phyloP scores from a whole-genome alignment of 2,888 invertebrate species.

The Aspidapion aeneum region DNA sequence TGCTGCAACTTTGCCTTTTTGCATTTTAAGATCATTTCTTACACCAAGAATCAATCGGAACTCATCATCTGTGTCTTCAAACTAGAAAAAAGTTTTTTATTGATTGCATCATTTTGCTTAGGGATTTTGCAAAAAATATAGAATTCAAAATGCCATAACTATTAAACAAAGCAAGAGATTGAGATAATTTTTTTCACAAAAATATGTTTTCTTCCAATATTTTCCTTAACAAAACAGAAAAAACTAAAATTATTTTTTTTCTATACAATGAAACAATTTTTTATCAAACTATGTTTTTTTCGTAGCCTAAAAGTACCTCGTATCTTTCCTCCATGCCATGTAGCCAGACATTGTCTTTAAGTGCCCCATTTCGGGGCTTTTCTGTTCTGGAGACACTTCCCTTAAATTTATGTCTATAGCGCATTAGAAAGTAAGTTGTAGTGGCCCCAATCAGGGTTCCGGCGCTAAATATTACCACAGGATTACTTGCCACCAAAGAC shows the following conservation, averaged over 20 bases:
- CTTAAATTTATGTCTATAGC: conserved; percentile 21
- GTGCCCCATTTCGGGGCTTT: conserved; percentile 21
- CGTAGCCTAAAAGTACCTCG: too few relatives aligned
- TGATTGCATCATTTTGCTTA: too few relatives aligned
- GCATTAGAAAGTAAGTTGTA: conserved; percentile 37
- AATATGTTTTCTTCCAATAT: too few relatives aligned
- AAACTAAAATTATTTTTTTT: too few relatives aligned
- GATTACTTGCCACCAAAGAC: conserved; percentile 38
- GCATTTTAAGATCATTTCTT: conserved; percentile 89
- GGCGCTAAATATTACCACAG: conserved; percentile 38
- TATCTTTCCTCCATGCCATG: conserved; percentile 41
- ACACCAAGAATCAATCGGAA: conserved; percentile 85
- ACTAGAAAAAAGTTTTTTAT: conserved; percentile 33
- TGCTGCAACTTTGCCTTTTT: conserved; percentile 91
- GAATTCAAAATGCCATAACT: too few relatives aligned
- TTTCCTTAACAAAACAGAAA: too few relatives aligned
- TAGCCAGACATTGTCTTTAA: conserved; percentile 29
- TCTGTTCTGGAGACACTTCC: not conserved
- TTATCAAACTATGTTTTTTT: too few relatives aligned
- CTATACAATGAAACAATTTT: too few relatives aligned
- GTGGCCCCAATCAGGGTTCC: conserved; percentile 41
- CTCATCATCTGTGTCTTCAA: conserved; percentile 50
- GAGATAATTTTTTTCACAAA: too few relatives aligned
- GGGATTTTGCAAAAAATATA: too few relatives aligned
- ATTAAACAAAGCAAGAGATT: too few relatives aligned